phyloP scores from a whole-genome alignment of 2,113 vertebrate species.

The Nipponia nippon region DNA sequence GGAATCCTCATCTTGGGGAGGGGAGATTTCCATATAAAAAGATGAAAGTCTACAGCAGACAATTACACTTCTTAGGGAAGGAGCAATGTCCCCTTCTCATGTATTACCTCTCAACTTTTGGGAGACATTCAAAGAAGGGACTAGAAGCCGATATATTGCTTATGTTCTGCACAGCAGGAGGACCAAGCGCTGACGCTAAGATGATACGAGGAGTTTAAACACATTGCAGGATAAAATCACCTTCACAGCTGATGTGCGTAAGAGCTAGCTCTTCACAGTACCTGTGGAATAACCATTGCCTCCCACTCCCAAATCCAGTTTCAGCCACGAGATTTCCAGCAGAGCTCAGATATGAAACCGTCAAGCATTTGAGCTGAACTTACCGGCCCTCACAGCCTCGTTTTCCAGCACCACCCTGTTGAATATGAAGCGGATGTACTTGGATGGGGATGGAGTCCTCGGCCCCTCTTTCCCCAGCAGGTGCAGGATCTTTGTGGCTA shows the following conservation, averaged over 20 bases:
- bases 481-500: constrained; percentile 97
- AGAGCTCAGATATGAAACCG: not conserved
- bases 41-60: not conserved
- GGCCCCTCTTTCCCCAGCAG: constrained; percentile 94
- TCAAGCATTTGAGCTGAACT: not conserved
- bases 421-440: constrained; percentile 99
- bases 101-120: not conserved
- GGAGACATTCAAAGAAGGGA: not conserved
- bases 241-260: not conserved
- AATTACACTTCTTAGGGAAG: not conserved
- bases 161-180: not conserved
- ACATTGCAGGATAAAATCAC: not conserved
- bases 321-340: not conserved
- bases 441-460: constrained; percentile 88
- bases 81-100: accelerated
- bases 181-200: not conserved
- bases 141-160: not conserved
- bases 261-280: not conserved
- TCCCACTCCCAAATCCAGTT: not conserved
- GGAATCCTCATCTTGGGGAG: not conserved
- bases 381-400: constrained; percentile 93
- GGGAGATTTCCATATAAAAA: not conserved
- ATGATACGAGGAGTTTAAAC: not conserved
- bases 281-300: not conserved
- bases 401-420: constrained; percentile 97